Base-by-base conservation (phyloP, 2,113 vertebrate species). In the Bostrychus sinensis region DNA sequence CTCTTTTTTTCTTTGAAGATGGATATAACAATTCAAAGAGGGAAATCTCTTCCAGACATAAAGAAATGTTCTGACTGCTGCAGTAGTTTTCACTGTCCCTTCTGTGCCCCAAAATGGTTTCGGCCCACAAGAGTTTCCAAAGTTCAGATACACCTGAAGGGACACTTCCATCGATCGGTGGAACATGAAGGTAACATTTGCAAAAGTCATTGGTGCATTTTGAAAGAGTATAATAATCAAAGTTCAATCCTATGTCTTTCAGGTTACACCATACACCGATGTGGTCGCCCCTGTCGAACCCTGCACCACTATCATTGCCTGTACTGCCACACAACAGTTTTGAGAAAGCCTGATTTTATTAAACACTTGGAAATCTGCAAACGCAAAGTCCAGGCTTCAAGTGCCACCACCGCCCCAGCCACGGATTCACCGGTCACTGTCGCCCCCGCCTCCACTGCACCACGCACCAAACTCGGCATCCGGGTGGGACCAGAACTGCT, bases 241-340 rank as follows among this genome's bases (percentile, higher is more conserved):
- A 13, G 11, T 48, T 10, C 22, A 48, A 6, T 48, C 45, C 45
- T 23, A 19, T 45, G 17, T 48, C 5, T 48, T 48, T 25, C 11
- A 48, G 45, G 22, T 48, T 48, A 48, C 22, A 48, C 20, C 20
- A 48, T 48, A 14, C 45, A 48, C 22, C 20, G 45, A 11, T 48
- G 45, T 48, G 10, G 45, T 14, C 45, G 20, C 45, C 20, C 20
- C 20, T 48, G 45, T 5, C 45, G 45, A 48, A 23, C 22, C 20
- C 10, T 25, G 22, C 19, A 20, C 13, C 45, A 25, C 45, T 48
- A 23, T 25, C 45, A 48, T 20, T 48, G 45, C 25, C 12, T 5
- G 7, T 48, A 23, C 11, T 48, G 45, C 25, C 13, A 48, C 22
- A 13, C 22, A 11, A 48, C 45, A 23, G 20, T 25, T 12, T 22